Conservation (phyloP, 2,888 invertebrate species). For the Drosophila peninsularis region DNA sequence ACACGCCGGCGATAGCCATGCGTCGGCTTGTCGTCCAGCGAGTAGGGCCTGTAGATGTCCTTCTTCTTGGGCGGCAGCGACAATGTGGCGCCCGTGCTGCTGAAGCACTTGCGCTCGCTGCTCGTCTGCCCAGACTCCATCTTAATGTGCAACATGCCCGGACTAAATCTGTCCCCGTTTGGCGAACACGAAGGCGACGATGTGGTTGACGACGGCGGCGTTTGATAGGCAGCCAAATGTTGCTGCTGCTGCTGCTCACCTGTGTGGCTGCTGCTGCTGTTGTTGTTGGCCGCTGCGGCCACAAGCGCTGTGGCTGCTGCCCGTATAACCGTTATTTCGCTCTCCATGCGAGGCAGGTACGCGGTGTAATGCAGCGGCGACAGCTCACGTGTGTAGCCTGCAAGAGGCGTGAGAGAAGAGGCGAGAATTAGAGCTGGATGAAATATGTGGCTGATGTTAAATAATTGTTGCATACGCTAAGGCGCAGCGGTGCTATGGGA, state of each 20-base stretch:
- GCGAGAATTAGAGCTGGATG: conserved; percentile 13
- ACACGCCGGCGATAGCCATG: conserved; percentile 84
- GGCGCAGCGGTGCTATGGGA: background rate
- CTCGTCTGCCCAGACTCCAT: conserved; percentile 86
- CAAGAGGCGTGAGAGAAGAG: conserved; percentile 12
- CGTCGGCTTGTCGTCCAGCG: conserved; percentile 88
- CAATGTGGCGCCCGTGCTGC: conserved; percentile 92
- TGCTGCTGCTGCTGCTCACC: conserved; percentile 22
- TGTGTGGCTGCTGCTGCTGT: conserved; percentile 8
- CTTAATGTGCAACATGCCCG: conserved; percentile 82
- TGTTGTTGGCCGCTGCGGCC: conserved; percentile 51
- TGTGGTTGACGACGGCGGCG: conserved; percentile 84
- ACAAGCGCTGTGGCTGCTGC: conserved; percentile 75
- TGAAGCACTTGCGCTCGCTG: conserved; percentile 93
- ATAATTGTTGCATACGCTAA: background rate
- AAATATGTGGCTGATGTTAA: background rate
- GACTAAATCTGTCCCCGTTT: conserved; percentile 81
- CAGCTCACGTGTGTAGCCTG: conserved; percentile 92
- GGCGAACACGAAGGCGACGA: conserved; percentile 84
- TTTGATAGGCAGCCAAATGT: conserved; percentile 82
- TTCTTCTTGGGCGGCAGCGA: conserved; percentile 95
- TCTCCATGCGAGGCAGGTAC: conserved; percentile 88
- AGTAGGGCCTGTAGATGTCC: conserved; percentile 95
- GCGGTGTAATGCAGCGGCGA: conserved; percentile 91
- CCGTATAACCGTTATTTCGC: conserved; percentile 87